Evolutionary conservation across 2,888 invertebrate species (phyloP), one percentile per base, ranked within the genome.

Genomic region (Plusia festucae): DNA sequence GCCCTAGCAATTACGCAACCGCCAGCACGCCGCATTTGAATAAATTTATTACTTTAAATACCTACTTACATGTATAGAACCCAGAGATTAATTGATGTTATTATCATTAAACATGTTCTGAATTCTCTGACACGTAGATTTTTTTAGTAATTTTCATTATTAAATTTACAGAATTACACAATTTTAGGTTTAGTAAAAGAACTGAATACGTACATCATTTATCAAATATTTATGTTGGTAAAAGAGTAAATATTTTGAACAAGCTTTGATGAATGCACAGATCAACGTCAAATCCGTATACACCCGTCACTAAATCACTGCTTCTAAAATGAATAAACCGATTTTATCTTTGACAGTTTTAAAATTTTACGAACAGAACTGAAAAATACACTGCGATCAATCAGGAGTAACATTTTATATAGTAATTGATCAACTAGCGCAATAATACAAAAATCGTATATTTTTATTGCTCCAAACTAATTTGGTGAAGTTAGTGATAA

Each of bases 341-440:
- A 20, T 49, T 52, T 52, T 22, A 52, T n/a, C 52, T 52, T 24
- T n/a, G 24, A 52, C 6, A 52, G 7, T 6, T 52, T 52, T 52
- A 4, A 15, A 24, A 51, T 4, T 13, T 13, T 22, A 13, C 13
- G 20, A 20, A 20, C 15, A 6, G 6, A 22, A 22, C 20, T 51
- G 51, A 24, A 51, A 51, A 51, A 52, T 52, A 24, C 24, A 52
- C 52, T 24, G 51, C 22, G 24, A 52, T 24, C 52, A 52, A 52
- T 52, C 52, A 22, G 15, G 24, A n/a, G 15, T 24, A 52, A 22
- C 52, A 13, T 22, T 9, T 9, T 22, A 51, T 51, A 51, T 51
- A 0, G 22, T 22, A 22, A 51, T 44, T 16, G 16, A 44, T 16
- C 44, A 8, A 44, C 44, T 44, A 16, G 44, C 16, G 44, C 44